phyloP scores from a whole-genome alignment of 2,888 invertebrate species.

The Epinotia nisella region DNA sequence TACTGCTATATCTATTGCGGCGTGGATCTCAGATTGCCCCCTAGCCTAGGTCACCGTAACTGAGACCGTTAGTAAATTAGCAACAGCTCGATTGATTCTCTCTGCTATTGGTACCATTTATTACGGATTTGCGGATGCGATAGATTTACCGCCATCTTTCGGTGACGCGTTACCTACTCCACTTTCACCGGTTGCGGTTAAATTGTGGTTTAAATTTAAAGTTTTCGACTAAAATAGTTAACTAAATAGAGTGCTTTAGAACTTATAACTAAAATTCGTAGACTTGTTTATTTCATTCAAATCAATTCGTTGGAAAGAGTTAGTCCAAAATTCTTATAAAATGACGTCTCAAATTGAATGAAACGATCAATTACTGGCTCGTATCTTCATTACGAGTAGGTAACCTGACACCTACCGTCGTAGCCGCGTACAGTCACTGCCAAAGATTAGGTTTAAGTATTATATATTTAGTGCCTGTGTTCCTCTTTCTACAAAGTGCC shows the following conservation, averaged over 20 bases:
- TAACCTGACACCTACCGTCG: too few species aligned
- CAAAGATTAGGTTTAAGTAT: too few species aligned
- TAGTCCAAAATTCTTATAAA: too few species aligned
- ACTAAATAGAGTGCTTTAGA: background rate
- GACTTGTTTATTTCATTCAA: too few species aligned
- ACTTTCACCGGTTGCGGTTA: constrained; percentile 18
- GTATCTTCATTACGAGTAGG: too few species aligned
- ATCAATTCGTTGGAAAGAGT: too few species aligned
- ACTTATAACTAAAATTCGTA: background rate
- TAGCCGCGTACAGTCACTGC: too few species aligned
- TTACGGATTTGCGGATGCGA: constrained; percentile 3
- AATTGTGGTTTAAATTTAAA: constrained; percentile 1
- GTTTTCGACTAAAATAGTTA: background rate
- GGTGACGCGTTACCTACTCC: constrained; percentile 15
- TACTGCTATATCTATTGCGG: too few species aligned
- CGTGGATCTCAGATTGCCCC: background rate
- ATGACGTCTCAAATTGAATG: too few species aligned
- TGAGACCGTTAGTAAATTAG: constrained; percentile 56
- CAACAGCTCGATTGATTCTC: constrained; percentile 45
- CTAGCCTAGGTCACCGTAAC: background rate
- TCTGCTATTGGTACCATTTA: background rate
- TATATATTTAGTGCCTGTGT: too few species aligned
- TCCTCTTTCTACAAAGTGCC: background rate
- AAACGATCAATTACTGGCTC: background rate
- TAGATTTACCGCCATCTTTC: constrained; percentile 16